Conservation (phyloP, 2,113 vertebrate species). For the Perognathus longimembris region DNA sequence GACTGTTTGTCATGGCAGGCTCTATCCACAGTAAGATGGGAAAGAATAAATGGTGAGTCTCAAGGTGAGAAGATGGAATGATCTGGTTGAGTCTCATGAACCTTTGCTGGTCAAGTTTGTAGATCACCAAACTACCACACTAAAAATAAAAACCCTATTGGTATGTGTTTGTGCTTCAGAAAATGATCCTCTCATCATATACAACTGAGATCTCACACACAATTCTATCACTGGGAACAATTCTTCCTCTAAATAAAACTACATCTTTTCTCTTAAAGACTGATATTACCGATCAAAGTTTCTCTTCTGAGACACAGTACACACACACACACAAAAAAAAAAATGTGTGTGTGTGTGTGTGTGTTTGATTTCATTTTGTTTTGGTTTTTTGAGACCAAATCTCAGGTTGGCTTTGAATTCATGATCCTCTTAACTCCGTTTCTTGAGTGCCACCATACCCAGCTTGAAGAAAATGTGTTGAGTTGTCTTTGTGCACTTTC, state of each 20-base stretch:
- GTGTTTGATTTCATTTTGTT: too few relatives aligned
- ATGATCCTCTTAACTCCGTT: too few relatives aligned
- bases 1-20: not conserved
- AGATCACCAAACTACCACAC: not conserved
- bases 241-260: not conserved
- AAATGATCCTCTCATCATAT: not conserved
- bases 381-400: too few relatives aligned
- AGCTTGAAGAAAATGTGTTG: not conserved
- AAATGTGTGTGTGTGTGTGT: too few relatives aligned
- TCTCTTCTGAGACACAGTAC: not conserved
- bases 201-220: not conserved
- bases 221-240: not conserved
- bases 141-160: accelerated
- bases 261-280: not conserved
- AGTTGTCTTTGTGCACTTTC: not conserved
- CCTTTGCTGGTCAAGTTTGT: not conserved
- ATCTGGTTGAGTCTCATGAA: not conserved
- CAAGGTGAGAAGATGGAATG: not conserved
- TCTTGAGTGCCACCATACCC: too few relatives aligned
- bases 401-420: too few relatives aligned
- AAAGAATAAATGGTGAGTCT: not conserved
- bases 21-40: not conserved
- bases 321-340: too few relatives aligned
- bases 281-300: not conserved
- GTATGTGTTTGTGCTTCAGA: not conserved